A percentile compares a stretch with the other conserved stretches of the same genome.
These are phyloP conservation scores for Phycodurus eques DNA, from an alignment of 2,113 vertebrate genomes.

Conservation along the genomic window DNA sequence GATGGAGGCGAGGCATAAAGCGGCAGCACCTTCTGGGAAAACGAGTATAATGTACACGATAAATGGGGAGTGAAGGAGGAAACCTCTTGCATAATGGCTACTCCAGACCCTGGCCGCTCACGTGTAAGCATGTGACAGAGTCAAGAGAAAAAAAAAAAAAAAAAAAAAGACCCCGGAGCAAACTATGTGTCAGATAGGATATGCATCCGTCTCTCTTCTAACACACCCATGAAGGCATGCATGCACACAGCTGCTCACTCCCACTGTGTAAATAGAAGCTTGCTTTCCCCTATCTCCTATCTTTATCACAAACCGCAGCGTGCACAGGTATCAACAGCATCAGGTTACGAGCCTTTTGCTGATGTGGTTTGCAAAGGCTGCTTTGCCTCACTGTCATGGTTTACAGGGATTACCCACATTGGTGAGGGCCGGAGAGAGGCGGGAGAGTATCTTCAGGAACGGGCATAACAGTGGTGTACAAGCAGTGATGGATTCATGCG, in stretches of 20 bases:
- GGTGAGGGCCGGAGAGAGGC: conserved; percentile 11
- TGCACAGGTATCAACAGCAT: conserved; percentile 1
- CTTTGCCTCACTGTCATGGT: conserved; percentile 44
- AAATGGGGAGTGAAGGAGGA: conserved; percentile 11
- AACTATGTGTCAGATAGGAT: conserved; percentile 49
- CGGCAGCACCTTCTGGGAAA: conserved; percentile 38
- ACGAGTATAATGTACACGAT: conserved; percentile 15
- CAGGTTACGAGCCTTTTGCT: not conserved
- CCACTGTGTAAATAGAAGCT: conserved; percentile 29
- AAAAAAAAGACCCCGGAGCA: conserved; percentile 45
- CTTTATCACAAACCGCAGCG: conserved; percentile 5
- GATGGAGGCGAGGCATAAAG: conserved; percentile 22
- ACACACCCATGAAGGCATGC: conserved; percentile 28
- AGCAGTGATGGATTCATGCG: not conserved
- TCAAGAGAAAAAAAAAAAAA: conserved; percentile 19
- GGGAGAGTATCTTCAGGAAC: not conserved
- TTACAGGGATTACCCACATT: conserved; percentile 42
- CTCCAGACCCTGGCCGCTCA: conserved; percentile 46
- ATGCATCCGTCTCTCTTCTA: conserved; percentile 28
- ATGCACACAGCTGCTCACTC: conserved; percentile 36
- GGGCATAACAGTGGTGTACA: not conserved
- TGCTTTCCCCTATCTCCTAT: conserved; percentile 1
- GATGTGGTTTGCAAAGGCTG: conserved; percentile 32
- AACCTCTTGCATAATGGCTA: conserved; percentile 57
- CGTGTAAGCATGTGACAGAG: conserved; percentile 66